Conservation (phyloP, 2,888 invertebrate species). For the Tetranychus piercei region DNA sequence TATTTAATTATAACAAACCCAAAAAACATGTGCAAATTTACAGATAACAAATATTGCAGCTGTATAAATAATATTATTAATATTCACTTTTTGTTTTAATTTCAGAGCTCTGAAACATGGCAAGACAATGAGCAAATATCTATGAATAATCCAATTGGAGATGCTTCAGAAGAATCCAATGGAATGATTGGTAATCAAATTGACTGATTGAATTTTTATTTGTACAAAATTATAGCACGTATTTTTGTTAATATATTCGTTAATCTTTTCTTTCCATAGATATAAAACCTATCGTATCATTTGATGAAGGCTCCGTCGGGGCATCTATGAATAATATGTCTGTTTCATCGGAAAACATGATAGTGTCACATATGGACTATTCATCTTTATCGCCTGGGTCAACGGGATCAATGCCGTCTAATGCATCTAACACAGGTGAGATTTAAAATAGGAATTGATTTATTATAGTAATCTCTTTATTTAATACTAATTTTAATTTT, state of each 20-base stretch:
- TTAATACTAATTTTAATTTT: not conserved
- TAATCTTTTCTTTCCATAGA: not conserved
- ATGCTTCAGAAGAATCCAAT: conserved; percentile 6
- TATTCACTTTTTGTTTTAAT: not conserved
- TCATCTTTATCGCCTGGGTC: not conserved
- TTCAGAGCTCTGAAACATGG: conserved; percentile 11
- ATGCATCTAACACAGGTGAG: conserved; percentile 4
- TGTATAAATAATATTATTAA: not conserved
- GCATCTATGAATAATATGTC: conserved; percentile 3
- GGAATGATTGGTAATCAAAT: conserved; percentile 12
- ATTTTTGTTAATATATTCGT: not conserved
- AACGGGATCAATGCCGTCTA: conserved; percentile 1
- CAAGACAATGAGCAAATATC: not conserved
- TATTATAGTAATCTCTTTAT: not conserved
- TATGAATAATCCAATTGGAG: not conserved
- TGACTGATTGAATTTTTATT: not conserved
- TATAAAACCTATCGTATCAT: conserved; percentile 22
- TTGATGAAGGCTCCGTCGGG: conserved; percentile 17
- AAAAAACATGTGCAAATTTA: not conserved
- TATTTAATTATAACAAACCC: not conserved
- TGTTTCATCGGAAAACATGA: conserved; percentile 5
- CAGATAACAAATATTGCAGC: too few species aligned
- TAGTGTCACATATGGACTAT: not conserved
- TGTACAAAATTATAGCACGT: not conserved
- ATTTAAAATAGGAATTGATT: not conserved